Conservation (phyloP, 2,888 invertebrate species). For the Torymus tubicola region DNA sequence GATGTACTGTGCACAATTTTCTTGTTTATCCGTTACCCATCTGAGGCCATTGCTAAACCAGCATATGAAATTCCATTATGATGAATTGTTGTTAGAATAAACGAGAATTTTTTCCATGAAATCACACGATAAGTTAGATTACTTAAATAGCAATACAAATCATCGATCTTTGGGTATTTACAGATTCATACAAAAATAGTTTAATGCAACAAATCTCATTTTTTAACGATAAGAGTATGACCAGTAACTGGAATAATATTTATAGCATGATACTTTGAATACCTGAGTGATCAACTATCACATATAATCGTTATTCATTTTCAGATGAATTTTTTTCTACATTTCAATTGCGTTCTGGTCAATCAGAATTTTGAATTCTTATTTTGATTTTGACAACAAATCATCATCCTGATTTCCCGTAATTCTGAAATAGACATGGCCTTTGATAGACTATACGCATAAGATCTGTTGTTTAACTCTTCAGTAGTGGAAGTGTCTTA, state of each 20-base stretch:
- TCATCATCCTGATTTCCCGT: not conserved
- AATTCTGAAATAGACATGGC: constrained; percentile 2
- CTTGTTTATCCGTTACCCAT: constrained; percentile 19
- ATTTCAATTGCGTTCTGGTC: not conserved
- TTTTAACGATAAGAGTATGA: no score
- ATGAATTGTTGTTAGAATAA: constrained; percentile 1
- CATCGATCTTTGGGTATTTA: no score
- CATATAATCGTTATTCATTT: no score
- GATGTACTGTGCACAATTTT: constrained; percentile 40
- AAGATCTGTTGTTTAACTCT: constrained; percentile 25
- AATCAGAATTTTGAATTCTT: not conserved
- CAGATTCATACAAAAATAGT: no score
- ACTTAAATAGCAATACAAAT: no score
- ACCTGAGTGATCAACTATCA: no score
- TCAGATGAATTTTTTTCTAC: no score
- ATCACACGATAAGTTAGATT: no score
- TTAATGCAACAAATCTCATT: no score
- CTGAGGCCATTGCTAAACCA: constrained; percentile 11
- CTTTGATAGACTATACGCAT: constrained; percentile 25
- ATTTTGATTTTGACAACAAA: not conserved
- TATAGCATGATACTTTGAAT: no score
- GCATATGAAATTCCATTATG: not conserved
- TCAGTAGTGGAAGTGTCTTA: constrained; percentile 32
- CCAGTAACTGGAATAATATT: no score
- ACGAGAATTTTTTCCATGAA: not conserved